Conservation (phyloP, 1,140 invertebrate species). For the Papilio machaon region DNA sequence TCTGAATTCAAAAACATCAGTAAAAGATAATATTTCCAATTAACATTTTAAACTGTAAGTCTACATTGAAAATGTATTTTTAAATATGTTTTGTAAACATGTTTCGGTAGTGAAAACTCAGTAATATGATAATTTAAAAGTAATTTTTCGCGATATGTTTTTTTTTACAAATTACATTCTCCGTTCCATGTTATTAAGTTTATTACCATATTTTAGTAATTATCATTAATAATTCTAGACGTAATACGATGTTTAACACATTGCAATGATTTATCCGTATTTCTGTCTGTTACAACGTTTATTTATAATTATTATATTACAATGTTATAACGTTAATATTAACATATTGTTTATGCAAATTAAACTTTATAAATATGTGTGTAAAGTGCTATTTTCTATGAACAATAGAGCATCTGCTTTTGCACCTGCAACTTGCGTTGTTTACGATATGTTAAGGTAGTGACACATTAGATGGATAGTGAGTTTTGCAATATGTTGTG, state of each 20-base stretch:
- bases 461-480: background rate
- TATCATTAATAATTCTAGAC: constrained; percentile 4
- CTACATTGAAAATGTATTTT: too few relatives aligned
- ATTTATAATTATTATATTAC: constrained; percentile 13
- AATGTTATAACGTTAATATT: constrained; percentile 1
- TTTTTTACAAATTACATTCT: background rate
- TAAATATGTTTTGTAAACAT: too few relatives aligned
- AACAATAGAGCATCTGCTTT: constrained; percentile 24
- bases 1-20: too few relatives aligned
- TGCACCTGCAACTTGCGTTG: constrained; percentile 16
- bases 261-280: constrained; percentile 23
- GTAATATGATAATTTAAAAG: background rate
- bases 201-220: constrained; percentile 5
- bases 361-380: background rate
- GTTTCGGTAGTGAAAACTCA: too few relatives aligned
- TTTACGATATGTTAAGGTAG: background rate
- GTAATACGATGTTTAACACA: constrained; percentile 33
- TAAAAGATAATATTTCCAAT: too few relatives aligned
- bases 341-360: background rate
- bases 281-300: constrained; percentile 4
- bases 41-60: too few relatives aligned
- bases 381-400: constrained; percentile 22
- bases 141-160: background rate
- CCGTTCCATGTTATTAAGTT: background rate
- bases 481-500: background rate